A percentile compares a stretch with the other conserved stretches of the same genome.
Evolutionary conservation across 2,888 invertebrate genomes (phyloP).

Genomic region (Isotomurus palustris): DNA sequence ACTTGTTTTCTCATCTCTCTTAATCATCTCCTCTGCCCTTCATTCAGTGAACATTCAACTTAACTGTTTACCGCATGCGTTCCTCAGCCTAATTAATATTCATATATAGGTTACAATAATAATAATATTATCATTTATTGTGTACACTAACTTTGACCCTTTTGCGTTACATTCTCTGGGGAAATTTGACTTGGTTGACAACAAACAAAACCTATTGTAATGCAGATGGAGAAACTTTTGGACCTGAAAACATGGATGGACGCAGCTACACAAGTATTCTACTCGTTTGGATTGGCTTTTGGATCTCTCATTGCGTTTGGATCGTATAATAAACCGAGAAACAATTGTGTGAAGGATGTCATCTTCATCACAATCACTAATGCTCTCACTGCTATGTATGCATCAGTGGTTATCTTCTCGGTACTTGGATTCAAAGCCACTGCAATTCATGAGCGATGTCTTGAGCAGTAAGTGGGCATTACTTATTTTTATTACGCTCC

Average conservation of each 20-base stretch:
- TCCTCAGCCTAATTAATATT: too few species aligned
- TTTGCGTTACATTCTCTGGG: too few species aligned
- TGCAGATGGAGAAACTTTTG: constrained; percentile 73
- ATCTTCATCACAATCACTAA: constrained; percentile 86
- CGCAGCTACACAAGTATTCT: constrained; percentile 95
- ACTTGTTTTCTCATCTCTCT: too few species aligned
- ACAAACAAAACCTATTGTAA: too few species aligned
- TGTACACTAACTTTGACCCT: too few species aligned
- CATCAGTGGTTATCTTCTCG: constrained; percentile 89
- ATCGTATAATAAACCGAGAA: constrained; percentile 89
- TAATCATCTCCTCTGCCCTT: too few species aligned
- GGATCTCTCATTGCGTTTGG: constrained; percentile 94
- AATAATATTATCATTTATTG: too few species aligned
- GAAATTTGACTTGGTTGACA: too few species aligned
- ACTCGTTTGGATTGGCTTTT: constrained; percentile 90
- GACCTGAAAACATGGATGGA: constrained; percentile 92
- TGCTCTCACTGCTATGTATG: constrained; percentile 89
- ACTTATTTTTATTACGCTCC: background rate
- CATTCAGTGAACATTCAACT: too few species aligned
- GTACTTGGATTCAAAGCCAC: constrained; percentile 95
- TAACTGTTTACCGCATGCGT: too few species aligned
- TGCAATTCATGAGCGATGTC: constrained; percentile 79
- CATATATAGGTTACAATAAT: too few species aligned
- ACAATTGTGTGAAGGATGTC: constrained; percentile 90
- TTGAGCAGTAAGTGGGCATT: constrained; percentile 60